These are phyloP conservation scores for Sminthurinus signatus DNA, from an alignment of 1,140 invertebrate species.

Conservation along the genomic window DNA sequence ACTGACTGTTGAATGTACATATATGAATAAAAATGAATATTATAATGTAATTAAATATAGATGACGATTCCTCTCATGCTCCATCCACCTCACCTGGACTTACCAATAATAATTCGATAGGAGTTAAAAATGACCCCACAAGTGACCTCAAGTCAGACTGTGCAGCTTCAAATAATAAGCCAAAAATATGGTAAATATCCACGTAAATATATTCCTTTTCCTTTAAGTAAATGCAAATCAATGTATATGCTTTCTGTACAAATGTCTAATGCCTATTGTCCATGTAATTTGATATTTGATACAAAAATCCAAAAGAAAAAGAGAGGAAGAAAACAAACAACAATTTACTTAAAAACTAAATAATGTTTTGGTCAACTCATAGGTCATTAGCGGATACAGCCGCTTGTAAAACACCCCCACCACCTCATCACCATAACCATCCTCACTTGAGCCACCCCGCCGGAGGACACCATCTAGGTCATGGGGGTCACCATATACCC, in stretches of 20 bases:
- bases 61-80: constrained; percentile 38
- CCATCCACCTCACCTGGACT: constrained; percentile 31
- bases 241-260: too few species aligned
- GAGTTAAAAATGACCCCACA: constrained; percentile 36
- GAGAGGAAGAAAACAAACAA: too few species aligned
- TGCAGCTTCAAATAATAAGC: constrained; percentile 65
- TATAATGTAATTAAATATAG: too few species aligned
- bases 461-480: constrained; percentile 3
- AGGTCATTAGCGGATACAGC: constrained; percentile 92
- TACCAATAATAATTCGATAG: constrained; percentile 40
- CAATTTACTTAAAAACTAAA: too few species aligned
- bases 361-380: too few species aligned
- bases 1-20: too few species aligned
- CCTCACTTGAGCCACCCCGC: constrained; percentile 16
- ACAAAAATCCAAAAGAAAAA: too few species aligned
- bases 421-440: constrained; percentile 20
- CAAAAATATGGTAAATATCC: constrained; percentile 98
- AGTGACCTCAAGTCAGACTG: constrained; percentile 42
- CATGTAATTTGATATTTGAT: too few species aligned
- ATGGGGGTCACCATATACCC: constrained; percentile 7
- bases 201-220: too few species aligned
- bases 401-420: constrained; percentile 69
- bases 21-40: too few species aligned
- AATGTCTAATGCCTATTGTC: too few species aligned
- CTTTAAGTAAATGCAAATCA: too few species aligned